Percentiles rank a stretch among this genome's conserved stretches.
phyloP scores from a whole-genome alignment of 2,888 invertebrate species.

The Lasioglossum malachurum region DNA sequence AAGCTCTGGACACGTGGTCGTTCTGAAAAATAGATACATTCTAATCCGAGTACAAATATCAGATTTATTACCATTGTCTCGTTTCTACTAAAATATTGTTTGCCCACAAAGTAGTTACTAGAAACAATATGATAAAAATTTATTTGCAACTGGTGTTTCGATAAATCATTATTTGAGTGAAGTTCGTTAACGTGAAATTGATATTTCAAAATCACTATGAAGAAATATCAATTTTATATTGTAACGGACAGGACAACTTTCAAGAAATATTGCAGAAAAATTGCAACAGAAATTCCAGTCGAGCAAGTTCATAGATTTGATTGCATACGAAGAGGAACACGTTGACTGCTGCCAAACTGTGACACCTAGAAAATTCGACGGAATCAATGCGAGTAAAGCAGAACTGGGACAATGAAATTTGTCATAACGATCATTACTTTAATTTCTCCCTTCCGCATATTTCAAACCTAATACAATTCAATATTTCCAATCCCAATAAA shows the following conservation, averaged over 20 bases:
- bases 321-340: background rate
- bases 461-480: background rate
- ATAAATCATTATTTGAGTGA: background rate
- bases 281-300: background rate
- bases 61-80: background rate
- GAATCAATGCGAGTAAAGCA: background rate
- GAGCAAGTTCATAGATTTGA: background rate
- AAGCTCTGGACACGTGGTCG: background rate
- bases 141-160: background rate
- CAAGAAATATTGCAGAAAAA: background rate
- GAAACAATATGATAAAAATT: rapidly evolving
- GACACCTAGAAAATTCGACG: background rate
- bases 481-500: background rate
- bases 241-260: background rate
- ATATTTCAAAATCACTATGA: background rate
- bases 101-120: background rate
- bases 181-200: background rate
- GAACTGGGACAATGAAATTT: background rate
- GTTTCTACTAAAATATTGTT: background rate
- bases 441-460: background rate
- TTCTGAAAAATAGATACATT: background rate
- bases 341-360: background rate
- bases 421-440: no score
- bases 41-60: background rate
- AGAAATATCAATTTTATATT: background rate